phyloP scores from a whole-genome alignment of 2,113 vertebrate genomes.

The Pogona vitticeps region DNA sequence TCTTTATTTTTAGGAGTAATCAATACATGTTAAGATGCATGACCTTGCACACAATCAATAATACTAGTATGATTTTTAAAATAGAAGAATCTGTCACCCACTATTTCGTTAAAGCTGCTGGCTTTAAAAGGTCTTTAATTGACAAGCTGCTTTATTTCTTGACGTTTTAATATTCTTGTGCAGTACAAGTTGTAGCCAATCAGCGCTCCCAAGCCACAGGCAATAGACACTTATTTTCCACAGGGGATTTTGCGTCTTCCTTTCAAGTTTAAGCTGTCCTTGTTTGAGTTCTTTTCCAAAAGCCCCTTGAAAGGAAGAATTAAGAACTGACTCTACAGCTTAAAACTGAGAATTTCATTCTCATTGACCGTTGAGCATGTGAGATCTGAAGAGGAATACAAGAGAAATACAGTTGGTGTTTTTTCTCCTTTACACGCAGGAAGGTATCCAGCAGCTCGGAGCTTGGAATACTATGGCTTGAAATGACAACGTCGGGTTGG shows the following conservation, averaged over 20 bases:
- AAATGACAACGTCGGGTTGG: not conserved
- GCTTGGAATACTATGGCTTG: not conserved
- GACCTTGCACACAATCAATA: not conserved
- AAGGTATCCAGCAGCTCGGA: not conserved
- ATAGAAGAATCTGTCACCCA: not conserved
- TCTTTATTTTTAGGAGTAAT: conserved; percentile 34
- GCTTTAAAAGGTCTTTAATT: conserved; percentile 51
- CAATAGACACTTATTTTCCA: conserved; percentile 25
- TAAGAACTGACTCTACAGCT: conserved; percentile 34
- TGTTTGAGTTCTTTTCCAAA: conserved; percentile 50
- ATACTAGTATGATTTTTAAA: not conserved
- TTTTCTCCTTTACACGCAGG: conserved; percentile 1
- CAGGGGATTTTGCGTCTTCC: conserved; percentile 35
- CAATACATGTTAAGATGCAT: conserved; percentile 38
- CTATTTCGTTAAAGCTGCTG: not conserved
- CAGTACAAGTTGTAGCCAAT: conserved; percentile 48
- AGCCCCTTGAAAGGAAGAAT: conserved; percentile 4
- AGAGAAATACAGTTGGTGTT: not conserved
- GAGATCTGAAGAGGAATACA: not conserved
- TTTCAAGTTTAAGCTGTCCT: conserved; percentile 36
- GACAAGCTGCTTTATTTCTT: conserved; percentile 20
- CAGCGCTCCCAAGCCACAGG: conserved; percentile 49
- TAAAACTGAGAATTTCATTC: conserved; percentile 29
- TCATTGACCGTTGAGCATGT: not conserved
- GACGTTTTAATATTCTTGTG: conserved; percentile 37